Evolutionary conservation across 2,797 vertebrate genomes (phyloP).

Genomic region (Euthynnus affinis): DNA sequence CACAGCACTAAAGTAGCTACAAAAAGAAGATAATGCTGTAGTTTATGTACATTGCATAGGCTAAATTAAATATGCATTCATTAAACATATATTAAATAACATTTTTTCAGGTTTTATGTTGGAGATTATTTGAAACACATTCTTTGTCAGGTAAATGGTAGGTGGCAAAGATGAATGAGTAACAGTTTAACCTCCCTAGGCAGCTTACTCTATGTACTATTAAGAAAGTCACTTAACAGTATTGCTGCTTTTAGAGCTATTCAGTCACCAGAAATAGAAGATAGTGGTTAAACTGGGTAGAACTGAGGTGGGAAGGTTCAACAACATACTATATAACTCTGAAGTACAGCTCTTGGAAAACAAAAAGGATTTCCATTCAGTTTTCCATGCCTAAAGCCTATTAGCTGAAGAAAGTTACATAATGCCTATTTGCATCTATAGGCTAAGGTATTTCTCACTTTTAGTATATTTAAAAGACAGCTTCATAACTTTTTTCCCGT

Average conservation of each 20-base stretch:
- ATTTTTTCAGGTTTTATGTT: background rate
- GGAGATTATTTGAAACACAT: background rate
- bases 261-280: constrained; percentile 10
- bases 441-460: background rate
- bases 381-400: background rate
- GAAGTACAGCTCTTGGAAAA: constrained; percentile 5
- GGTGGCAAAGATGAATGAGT: background rate
- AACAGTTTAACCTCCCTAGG: background rate
- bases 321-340: background rate
- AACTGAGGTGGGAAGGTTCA: constrained; percentile 14
- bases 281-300: constrained; percentile 3
- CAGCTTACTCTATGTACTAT: background rate
- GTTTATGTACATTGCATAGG: background rate
- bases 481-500: constrained; percentile 33
- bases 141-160: background rate
- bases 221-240: background rate
- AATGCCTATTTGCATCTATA: background rate
- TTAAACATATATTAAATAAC: background rate
- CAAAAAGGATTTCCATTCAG: constrained; percentile 18
- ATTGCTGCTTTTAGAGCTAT: constrained; percentile 14
- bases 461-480: background rate
- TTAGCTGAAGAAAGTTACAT: background rate
- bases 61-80: background rate
- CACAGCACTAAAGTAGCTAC: background rate
- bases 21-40: background rate